Percentiles rank a stretch among this genome's conserved stretches.
These are phyloP conservation scores for Graphium colonna DNA, from an alignment of 2,888 invertebrate species.

Conservation along the genomic window DNA sequence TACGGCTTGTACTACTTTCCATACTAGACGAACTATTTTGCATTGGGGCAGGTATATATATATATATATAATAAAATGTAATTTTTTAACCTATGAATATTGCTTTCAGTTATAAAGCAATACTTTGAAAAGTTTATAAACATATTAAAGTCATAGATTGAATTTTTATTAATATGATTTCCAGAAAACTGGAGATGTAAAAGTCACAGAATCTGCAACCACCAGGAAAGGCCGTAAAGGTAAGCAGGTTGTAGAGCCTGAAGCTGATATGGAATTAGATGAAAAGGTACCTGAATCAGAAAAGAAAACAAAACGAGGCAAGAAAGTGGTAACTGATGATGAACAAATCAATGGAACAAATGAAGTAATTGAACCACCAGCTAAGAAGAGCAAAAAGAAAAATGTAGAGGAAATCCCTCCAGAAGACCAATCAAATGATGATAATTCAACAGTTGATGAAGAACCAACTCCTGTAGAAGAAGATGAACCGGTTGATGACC, in stretches of 20 bases:
- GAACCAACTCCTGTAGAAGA: conserved; percentile 37
- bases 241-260: conserved; percentile 45
- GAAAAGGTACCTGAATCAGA: conserved; percentile 35
- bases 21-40: no score
- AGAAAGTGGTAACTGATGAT: conserved; percentile 43
- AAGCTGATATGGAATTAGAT: conserved; percentile 39
- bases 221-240: conserved; percentile 64
- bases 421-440: conserved; percentile 49
- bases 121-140: no score
- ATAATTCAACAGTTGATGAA: conserved; percentile 49
- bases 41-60: no score
- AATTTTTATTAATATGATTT: conserved; percentile 29
- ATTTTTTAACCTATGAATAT: no score
- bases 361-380: conserved; percentile 46
- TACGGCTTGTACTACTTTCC: no score
- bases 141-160: background rate
- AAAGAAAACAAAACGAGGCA: conserved; percentile 48
- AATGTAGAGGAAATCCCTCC: conserved; percentile 40
- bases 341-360: conserved; percentile 37
- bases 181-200: conserved; percentile 62
- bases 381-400: conserved; percentile 63
- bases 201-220: conserved; percentile 53
- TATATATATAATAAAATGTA: no score
- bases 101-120: no score
- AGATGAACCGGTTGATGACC: conserved; percentile 44